Conservation (phyloP, 2,888 invertebrate genomes). For the Heteropelma amictum region DNA sequence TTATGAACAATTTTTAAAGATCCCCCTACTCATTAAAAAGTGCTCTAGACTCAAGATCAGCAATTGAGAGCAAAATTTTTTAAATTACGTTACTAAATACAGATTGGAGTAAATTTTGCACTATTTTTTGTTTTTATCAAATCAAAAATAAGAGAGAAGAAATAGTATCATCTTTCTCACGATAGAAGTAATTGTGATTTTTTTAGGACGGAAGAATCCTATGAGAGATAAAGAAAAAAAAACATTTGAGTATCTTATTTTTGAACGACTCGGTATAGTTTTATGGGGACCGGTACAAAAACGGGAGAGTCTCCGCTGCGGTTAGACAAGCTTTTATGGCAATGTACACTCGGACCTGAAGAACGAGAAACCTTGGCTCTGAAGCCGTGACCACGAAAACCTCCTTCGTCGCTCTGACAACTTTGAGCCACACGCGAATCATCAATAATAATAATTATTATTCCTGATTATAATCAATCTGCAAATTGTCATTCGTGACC, state of each 20-base stretch:
- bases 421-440: background rate
- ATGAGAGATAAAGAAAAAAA: background rate
- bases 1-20: too few relatives aligned
- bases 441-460: constrained; percentile 5
- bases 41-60: too few relatives aligned
- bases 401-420: constrained; percentile 23
- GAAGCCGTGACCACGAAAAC: constrained; percentile 1
- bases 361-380: constrained; percentile 23
- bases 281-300: constrained; percentile 4
- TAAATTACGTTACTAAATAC: too few relatives aligned
- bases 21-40: too few relatives aligned
- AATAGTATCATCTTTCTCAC: too few relatives aligned
- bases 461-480: background rate
- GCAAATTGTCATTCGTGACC: background rate
- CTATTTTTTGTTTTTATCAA: background rate
- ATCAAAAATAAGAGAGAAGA: background rate
- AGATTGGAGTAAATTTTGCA: too few relatives aligned
- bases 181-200: too few relatives aligned
- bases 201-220: too few relatives aligned
- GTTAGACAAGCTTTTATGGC: constrained; percentile 4
- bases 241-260: background rate
- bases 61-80: background rate
- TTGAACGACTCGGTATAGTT: constrained; percentile 21
- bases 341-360: background rate
- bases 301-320: constrained; percentile 18